These are phyloP conservation scores for Paradoxurus hermaphroditus DNA, from an alignment of 2,113 vertebrate species.

Conservation along the genomic window DNA sequence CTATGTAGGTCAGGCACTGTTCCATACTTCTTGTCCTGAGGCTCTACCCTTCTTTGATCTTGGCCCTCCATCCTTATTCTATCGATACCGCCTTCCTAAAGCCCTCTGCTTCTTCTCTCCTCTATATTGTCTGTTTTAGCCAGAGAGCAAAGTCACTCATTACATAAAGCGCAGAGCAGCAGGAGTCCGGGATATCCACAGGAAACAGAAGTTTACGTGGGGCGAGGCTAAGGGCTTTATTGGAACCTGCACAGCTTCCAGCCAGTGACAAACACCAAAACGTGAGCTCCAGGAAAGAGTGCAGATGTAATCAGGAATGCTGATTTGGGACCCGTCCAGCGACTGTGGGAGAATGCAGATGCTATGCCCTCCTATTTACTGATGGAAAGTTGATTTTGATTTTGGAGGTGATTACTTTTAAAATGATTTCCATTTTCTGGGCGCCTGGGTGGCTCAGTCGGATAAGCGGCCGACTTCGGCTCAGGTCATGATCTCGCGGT, in stretches of 20 bases:
- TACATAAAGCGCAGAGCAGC: not conserved
- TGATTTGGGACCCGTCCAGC: too few species aligned
- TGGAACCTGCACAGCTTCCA: not conserved
- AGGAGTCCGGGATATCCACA: not conserved
- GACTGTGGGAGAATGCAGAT: too few species aligned
- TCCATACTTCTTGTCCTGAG: not conserved
- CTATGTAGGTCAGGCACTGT: accelerated
- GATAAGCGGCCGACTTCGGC: too few species aligned
- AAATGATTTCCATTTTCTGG: not conserved
- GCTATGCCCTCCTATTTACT: accelerated
- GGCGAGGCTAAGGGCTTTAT: not conserved
- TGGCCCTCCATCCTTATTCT: not conserved
- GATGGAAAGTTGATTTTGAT: not conserved
- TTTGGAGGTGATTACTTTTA: not conserved
- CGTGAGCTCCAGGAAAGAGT: not conserved
- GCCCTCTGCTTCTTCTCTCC: not conserved
- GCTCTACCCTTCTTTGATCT: not conserved
- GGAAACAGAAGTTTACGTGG: not conserved
- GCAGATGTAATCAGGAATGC: not conserved
- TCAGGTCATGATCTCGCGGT: too few species aligned
- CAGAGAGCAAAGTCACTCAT: not conserved
- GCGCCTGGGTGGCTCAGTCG: too few species aligned
- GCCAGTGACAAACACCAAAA: not conserved
- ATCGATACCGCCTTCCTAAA: too few species aligned
- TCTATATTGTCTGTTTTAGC: not conserved